Conservation (phyloP, 2,113 vertebrate genomes). For the Oceanites oceanicus region DNA sequence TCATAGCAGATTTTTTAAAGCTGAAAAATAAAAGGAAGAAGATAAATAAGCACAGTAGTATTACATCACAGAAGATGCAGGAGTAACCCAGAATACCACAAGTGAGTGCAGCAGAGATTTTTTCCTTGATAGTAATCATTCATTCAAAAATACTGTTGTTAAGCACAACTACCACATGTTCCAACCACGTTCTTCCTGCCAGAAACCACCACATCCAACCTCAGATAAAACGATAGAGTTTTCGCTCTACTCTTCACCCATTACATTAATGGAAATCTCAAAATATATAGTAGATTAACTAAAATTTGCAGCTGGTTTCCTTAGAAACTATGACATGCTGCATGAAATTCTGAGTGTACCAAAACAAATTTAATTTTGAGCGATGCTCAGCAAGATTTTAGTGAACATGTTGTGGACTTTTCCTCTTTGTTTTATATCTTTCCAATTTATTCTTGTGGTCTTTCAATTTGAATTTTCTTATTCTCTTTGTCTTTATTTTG, state of each 20-base stretch:
- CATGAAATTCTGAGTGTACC: neutral
- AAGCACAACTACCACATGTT: neutral
- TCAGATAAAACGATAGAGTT: neutral
- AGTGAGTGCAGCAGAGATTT: neutral
- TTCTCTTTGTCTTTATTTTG: slow-evolving; percentile 40
- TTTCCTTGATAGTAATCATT: neutral
- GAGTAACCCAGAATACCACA: neutral
- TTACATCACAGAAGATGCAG: neutral
- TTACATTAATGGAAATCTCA: neutral
- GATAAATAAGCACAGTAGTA: neutral
- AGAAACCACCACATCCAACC: neutral
- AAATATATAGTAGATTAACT: neutral
- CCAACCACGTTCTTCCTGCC: neutral
- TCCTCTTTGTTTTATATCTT: slow-evolving; percentile 64
- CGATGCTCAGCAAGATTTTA: neutral
- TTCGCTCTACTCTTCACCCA: neutral
- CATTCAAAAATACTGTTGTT: neutral
- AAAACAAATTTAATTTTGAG: neutral
- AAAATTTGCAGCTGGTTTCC: neutral
- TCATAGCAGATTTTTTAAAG: neutral
- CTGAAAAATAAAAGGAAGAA: neutral
- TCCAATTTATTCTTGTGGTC: slow-evolving; percentile 62
- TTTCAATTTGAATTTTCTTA: neutral
- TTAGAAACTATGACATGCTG: neutral
- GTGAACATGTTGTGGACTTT: slow-evolving; percentile 13